phyloP scores from a whole-genome alignment of 1,140 invertebrate species.

The Cylas formicarius region DNA sequence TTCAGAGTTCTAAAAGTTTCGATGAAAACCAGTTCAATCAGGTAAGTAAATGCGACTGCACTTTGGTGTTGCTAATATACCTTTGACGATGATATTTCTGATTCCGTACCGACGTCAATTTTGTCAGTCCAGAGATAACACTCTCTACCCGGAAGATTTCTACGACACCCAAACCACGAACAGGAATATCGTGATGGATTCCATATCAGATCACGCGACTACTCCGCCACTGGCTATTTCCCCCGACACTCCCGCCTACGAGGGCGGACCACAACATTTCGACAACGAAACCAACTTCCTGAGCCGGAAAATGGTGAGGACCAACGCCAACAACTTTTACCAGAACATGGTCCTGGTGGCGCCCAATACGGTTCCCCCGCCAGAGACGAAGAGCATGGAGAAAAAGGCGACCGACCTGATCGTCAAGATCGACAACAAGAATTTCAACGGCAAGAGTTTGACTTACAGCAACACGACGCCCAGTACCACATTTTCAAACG shows the following conservation, averaged over 20 bases:
- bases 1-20: constrained; percentile 33
- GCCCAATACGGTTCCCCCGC: constrained; percentile 10
- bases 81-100: too few species aligned
- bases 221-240: constrained; percentile 15
- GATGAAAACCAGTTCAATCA: constrained; percentile 27
- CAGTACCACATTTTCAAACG: constrained; percentile 38
- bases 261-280: background rate
- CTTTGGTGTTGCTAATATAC: too few species aligned
- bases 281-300: constrained; percentile 8
- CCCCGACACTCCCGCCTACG: constrained; percentile 13
- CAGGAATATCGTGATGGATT: too few species aligned
- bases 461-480: constrained; percentile 24
- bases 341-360: constrained; percentile 32
- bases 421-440: constrained; percentile 38
- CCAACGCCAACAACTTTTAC: constrained; percentile 28
- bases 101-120: too few species aligned
- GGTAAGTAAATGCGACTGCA: constrained; percentile 5
- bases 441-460: constrained; percentile 22
- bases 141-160: constrained; percentile 17
- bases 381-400: constrained; percentile 17
- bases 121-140: too few species aligned
- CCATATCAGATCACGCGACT: too few species aligned
- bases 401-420: constrained; percentile 35
- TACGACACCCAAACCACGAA: too few species aligned
- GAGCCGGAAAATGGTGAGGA: constrained; percentile 25